A percentile compares a stretch with the other conserved stretches of the same genome.
Evolutionary conservation across 2,888 invertebrate genomes (phyloP).

Genomic region (Meteorus cinctellus): DNA sequence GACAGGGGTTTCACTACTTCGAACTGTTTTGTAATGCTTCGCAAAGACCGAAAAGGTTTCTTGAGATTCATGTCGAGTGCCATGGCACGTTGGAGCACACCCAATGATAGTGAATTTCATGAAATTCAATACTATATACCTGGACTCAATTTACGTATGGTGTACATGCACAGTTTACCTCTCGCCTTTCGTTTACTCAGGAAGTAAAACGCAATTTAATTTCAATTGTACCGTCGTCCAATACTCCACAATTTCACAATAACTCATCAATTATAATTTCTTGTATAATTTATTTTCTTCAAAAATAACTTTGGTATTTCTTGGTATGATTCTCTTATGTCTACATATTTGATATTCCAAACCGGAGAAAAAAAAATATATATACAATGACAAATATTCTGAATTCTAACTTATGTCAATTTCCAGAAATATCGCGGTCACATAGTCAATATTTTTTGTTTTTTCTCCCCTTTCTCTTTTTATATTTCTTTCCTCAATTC

Average conservation of each 20-base stretch:
- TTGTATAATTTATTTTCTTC: not conserved
- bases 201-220: not conserved
- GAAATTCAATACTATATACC: slow-evolving; percentile 30
- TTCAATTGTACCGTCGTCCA: not conserved
- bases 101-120: slow-evolving; percentile 32
- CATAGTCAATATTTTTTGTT: slow-evolving; percentile 19
- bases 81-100: slow-evolving; percentile 8
- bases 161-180: not conserved
- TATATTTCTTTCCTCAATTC: slow-evolving; percentile 22
- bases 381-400: slow-evolving; percentile 3
- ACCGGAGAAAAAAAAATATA: not conserved
- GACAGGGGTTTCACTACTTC: slow-evolving; percentile 40
- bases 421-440: slow-evolving; percentile 35
- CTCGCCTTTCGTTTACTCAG: not conserved
- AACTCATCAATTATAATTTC: not conserved
- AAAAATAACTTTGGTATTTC: too few species aligned
- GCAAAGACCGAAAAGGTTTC: slow-evolving; percentile 43
- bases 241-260: not conserved
- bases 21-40: slow-evolving; percentile 49
- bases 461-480: not conserved
- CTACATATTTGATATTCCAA: not conserved
- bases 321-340: not conserved
- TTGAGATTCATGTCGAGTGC: slow-evolving; percentile 32
- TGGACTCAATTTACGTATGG: slow-evolving; percentile 35
- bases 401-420: not conserved